A percentile compares a stretch with the other conserved stretches of the same genome.
Evolutionary conservation across 2,888 invertebrate genomes (phyloP).

Genomic region (Pinctada fucata): DNA sequence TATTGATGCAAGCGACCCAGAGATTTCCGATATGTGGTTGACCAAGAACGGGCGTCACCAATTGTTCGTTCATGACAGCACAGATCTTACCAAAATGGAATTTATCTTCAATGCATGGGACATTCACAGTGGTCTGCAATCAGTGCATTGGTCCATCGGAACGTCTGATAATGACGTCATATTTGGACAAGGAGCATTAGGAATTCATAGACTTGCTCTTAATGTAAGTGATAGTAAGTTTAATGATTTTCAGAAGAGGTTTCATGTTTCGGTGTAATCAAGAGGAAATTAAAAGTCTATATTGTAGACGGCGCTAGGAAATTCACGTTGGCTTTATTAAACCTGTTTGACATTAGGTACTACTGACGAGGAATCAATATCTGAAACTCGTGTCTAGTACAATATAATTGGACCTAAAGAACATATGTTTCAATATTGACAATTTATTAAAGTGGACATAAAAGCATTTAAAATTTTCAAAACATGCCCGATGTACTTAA

Average conservation of each 20-base stretch:
- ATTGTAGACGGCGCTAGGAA: too few relatives aligned
- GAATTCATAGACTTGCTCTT: background rate
- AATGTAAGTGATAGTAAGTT: slow-evolving; percentile 12
- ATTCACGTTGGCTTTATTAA: too few relatives aligned
- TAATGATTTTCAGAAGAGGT: too few relatives aligned
- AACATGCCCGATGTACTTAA: too few relatives aligned
- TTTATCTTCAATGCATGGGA: slow-evolving; percentile 25
- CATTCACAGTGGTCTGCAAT: slow-evolving; percentile 25
- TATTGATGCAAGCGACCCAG: slow-evolving; percentile 22
- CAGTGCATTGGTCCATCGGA: slow-evolving; percentile 28
- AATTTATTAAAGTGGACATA: background rate
- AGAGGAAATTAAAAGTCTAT: too few relatives aligned
- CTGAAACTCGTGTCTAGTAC: background rate
- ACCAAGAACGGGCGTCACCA: slow-evolving; percentile 15
- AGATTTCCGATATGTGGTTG: slow-evolving; percentile 19
- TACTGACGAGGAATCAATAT: too few relatives aligned
- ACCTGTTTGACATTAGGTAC: too few relatives aligned
- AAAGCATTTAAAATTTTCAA: too few relatives aligned
- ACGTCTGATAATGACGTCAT: background rate
- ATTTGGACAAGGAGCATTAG: slow-evolving; percentile 24
- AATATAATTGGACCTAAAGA: too few relatives aligned
- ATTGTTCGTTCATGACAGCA: slow-evolving; percentile 23
- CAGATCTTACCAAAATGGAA: slow-evolving; percentile 28
- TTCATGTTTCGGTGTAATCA: too few relatives aligned
- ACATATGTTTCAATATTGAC: background rate